Evolutionary conservation across 1,140 invertebrate genomes (phyloP), one percentile per base, ranked within the genome.

Genomic region (Drosophila kurseongensis): DNA sequence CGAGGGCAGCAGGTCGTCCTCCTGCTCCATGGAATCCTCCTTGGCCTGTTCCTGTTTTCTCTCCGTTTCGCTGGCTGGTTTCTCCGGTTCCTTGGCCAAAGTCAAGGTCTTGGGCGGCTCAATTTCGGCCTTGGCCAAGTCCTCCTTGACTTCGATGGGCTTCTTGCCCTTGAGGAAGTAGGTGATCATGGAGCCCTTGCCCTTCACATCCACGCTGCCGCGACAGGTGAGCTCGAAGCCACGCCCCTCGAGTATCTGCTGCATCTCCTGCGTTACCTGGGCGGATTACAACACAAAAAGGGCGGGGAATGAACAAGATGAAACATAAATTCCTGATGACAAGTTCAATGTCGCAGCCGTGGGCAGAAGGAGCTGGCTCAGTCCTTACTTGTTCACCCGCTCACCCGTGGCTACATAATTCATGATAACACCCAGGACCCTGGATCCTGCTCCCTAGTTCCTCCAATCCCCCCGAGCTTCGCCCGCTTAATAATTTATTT

Each of bases 101-200:
- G 63, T 44, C 6, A 78, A 40, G 1, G 69, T 75, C 40, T 61
- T 59, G 8, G 67, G 50, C 2, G 69, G 51, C 38, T 65, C 57
- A 12, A 74, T 14, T 1, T 77, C 50, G 8, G 48, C 13, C 41
- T 68, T 51, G 23, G 66, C 18, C 40, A 61, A n/a, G 8, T 69
- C 65, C 13, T 42, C 55, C 7, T 41, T 60, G 84, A 92, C 5
- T 1, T 75, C 67, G 9, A 62, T 41, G 3, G 61, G 51, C 94
- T 96, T 56, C 95, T 95, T 47, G 32, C 80, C 91, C 45, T 92
- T 92, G 1, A 98, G 93, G 91, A 98, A 97, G 93, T 97, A 98
- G 0, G 98, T 98, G n/a, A 97, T 95, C 97, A 98, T 98, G 45
- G 97, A 96, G 0, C 98, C 98, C 93, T 98, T 98, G 18, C 98